Percentiles rank a stretch among this genome's conserved stretches.
Conservation (phyloP, 2,888 invertebrate genomes). For the Mythimna pallens region DNA sequence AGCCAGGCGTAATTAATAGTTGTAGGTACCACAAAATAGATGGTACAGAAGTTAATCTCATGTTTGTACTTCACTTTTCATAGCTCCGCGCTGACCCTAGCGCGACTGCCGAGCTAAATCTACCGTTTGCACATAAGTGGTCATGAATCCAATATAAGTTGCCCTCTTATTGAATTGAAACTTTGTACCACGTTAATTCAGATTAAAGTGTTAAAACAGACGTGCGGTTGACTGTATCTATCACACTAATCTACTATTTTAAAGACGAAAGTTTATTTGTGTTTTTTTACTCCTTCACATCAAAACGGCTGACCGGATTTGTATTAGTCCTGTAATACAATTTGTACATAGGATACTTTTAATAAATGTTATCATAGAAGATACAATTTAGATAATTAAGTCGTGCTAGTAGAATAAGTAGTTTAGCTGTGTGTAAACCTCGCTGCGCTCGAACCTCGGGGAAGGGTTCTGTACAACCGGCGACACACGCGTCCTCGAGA, state of each 20-base stretch:
- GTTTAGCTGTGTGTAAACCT: constrained; percentile 2
- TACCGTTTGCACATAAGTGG: not conserved
- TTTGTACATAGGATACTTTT: not conserved
- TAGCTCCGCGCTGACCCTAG: no score
- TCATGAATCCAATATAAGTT: not conserved
- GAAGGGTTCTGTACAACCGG: constrained; percentile 39
- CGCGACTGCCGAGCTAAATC: not conserved
- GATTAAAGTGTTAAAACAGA: not conserved
- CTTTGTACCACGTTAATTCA: not conserved
- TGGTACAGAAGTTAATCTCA: no score
- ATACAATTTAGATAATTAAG: not conserved
- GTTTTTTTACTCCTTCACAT: no score
- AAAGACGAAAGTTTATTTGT: no score
- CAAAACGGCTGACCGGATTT: no score
- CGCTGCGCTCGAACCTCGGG: constrained; percentile 64
- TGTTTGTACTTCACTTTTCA: no score
- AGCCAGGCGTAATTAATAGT: no score
- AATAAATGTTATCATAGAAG: not conserved
- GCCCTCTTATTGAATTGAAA: not conserved
- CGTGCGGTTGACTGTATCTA: not conserved
- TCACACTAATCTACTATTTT: not conserved
- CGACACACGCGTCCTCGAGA: constrained; percentile 43
- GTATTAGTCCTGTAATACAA: no score
- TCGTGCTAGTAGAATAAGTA: not conserved
- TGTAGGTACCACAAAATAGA: no score